Evolutionary conservation across 2,113 vertebrate genomes (phyloP), one percentile per base, ranked within the genome.

Genomic region (Perca flavescens): DNA sequence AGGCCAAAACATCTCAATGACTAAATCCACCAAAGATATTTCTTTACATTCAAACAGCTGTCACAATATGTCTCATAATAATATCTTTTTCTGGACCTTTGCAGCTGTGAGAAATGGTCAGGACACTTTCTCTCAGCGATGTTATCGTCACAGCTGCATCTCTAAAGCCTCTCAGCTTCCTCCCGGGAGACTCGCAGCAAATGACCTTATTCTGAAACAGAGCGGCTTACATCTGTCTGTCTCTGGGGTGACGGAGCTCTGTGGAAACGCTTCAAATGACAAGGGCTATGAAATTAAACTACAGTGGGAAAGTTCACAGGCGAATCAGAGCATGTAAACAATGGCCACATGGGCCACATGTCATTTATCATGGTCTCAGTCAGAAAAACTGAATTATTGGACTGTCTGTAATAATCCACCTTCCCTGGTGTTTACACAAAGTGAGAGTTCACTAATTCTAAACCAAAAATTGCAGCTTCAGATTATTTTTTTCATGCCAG

Each of bases 91-190:
- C 69, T 22, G 68, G 22, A 61, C 72, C 21, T 78, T 63, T 72
- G 89, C 92, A 93, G 89, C 93, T 95, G 92, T 86, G 89, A 70
- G 78, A 86, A 90, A 85, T 31, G 70, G 80, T 88, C 78, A 21
- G 25, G 76, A 15, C 43, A 75, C 80, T 86, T 87, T 92, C 71
- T 73, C 85, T 79, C 84, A 88, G 80, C 31, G 13, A 91, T 86
- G 85, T 77, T 89, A 88, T 81, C 78, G 79, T 81, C 85, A 79
- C 94, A 94, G 91, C 92, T 94, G 91, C 85, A 92, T 88, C 80
- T 85, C 84, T 68, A 79, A 90, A 82, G 79, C 82, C 81, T 65
- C 69, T 68, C 73, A 0, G 74, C 74, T 82, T 89, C 90, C 83
- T 89, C 82, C 76, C 79, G 9, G 14, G 86, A 93, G 88, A 72